Evolutionary conservation across 2,113 vertebrate species (phyloP).

Genomic region (Cyphomyrus plagiostoma): DNA sequence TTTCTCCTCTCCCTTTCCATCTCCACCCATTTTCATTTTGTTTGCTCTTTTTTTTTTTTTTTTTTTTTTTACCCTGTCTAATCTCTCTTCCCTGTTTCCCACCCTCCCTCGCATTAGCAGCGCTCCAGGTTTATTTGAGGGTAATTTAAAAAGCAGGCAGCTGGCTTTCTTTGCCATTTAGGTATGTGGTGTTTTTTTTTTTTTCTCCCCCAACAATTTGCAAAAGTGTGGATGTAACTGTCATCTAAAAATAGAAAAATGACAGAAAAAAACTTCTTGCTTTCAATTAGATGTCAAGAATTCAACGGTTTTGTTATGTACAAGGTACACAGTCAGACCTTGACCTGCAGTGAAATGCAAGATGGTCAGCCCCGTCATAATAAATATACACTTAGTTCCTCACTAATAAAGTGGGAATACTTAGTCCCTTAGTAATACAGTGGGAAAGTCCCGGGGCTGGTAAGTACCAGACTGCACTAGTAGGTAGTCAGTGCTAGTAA

Average conservation of each 20-base stretch:
- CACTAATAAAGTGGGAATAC: not conserved
- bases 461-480: constrained; percentile 21
- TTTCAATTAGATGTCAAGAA: not conserved
- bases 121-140: not conserved
- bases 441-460: not conserved
- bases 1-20: not conserved
- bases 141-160: not conserved
- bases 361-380: not conserved
- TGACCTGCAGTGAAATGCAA: not conserved
- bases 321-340: not conserved
- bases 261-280: not conserved
- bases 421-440: not conserved
- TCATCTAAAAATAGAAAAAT: not conserved
- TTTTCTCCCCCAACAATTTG: not conserved
- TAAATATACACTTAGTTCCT: not conserved
- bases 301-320: not conserved
- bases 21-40: not conserved
- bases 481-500: constrained; percentile 38
- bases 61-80: not conserved
- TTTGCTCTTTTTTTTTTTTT: not conserved
- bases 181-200: not conserved
- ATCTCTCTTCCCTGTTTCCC: not conserved
- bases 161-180: not conserved
- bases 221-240: not conserved
- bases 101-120: not conserved